phyloP scores from a whole-genome alignment of 1,140 invertebrate species.

The Meloidogyne hapla region DNA sequence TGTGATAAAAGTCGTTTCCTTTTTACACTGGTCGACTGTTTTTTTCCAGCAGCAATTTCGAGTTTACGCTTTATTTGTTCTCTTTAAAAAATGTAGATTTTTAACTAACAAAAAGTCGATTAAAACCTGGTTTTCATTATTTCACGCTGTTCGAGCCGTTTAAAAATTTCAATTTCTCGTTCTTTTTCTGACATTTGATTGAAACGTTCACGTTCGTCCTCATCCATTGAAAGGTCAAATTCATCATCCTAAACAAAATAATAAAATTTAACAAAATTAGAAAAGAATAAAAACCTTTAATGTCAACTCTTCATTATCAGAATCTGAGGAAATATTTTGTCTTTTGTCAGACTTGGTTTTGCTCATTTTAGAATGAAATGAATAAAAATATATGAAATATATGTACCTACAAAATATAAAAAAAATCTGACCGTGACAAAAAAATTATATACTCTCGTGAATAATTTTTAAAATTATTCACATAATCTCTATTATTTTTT shows the following conservation, averaged over 20 bases:
- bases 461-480: no score
- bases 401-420: neutral
- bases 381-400: neutral
- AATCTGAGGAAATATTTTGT: constrained; percentile 8
- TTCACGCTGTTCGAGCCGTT: constrained; percentile 39
- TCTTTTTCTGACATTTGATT: constrained; percentile 44
- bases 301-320: neutral
- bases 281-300: neutral
- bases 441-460: neutral
- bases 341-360: neutral
- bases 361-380: neutral
- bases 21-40: no score
- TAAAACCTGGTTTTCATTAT: constrained; percentile 38
- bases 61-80: constrained; percentile 39
- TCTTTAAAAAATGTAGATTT: constrained; percentile 19
- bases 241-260: constrained; percentile 38
- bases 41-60: constrained; percentile 30
- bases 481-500: no score
- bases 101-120: neutral
- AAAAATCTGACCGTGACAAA: neutral
- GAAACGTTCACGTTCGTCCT: constrained; percentile 38
- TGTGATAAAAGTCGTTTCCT: constrained; percentile 12
- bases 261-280: neutral
- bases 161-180: constrained; percentile 43
- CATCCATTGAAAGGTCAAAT: constrained; percentile 33